phyloP scores from a whole-genome alignment of 2,113 vertebrate species.

The Bagarius yarrelli region DNA sequence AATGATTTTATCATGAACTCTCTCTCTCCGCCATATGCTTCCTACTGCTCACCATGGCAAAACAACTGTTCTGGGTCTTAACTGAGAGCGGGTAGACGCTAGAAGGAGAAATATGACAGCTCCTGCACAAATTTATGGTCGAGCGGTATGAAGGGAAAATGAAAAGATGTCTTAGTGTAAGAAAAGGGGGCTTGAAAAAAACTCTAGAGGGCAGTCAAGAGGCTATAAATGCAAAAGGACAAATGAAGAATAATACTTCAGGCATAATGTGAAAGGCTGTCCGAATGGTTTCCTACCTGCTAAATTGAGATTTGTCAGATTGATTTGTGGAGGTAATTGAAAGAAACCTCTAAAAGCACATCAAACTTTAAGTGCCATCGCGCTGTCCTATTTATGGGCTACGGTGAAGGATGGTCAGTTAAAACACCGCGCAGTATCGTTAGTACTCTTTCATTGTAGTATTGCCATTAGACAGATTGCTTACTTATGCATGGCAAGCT shows the following conservation, averaged over 20 bases:
- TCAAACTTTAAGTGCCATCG: constrained; percentile 2
- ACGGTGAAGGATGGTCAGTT: constrained; percentile 3
- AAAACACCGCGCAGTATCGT: not conserved
- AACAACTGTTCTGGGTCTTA: constrained; percentile 30
- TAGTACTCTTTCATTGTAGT: constrained; percentile 3
- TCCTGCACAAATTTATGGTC: constrained; percentile 40
- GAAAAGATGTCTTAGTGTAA: not conserved
- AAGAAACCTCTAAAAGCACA: constrained; percentile 23
- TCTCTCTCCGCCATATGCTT: not conserved
- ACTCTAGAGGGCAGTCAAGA: constrained; percentile 50
- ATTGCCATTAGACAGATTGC: constrained; percentile 13
- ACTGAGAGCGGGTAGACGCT: constrained; percentile 20
- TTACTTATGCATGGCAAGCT: not conserved
- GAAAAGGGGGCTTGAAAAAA: constrained; percentile 16
- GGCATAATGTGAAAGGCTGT: constrained; percentile 12
- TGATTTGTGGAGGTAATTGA: constrained; percentile 31
- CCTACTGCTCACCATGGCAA: constrained; percentile 24
- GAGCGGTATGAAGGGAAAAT: not conserved
- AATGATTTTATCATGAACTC: not conserved
- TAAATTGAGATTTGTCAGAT: constrained; percentile 22
- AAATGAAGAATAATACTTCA: constrained; percentile 39
- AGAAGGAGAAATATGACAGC: constrained; percentile 51
- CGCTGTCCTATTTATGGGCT: constrained; percentile 10
- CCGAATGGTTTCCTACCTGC: constrained; percentile 24
- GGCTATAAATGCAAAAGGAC: constrained; percentile 45